Evolutionary conservation across 2,797 vertebrate genomes (phyloP).

Genomic region (Ispidina picta): DNA sequence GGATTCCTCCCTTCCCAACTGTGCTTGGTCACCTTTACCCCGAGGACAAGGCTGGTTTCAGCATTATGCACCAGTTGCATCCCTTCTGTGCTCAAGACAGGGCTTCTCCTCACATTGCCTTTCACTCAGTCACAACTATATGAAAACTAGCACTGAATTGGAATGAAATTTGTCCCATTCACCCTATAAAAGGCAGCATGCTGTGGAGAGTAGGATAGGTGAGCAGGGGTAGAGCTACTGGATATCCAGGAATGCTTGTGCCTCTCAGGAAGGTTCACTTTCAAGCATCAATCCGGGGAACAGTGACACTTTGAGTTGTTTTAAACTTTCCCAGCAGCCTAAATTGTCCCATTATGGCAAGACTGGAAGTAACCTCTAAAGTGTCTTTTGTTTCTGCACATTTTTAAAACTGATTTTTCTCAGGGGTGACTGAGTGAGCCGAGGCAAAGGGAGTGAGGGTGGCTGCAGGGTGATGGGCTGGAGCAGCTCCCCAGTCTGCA

Average conservation of each 20-base stretch:
- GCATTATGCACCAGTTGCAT: not conserved
- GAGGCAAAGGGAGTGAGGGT: slow-evolving; percentile 24
- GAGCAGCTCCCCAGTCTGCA: slow-evolving; percentile 26
- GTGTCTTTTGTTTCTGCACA: slow-evolving; percentile 72
- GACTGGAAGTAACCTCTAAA: slow-evolving; percentile 42
- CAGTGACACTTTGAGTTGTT: not conserved
- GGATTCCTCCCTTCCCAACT: not conserved
- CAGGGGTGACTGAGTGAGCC: slow-evolving; percentile 63
- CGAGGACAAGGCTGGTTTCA: not conserved
- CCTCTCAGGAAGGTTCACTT: slow-evolving; percentile 38
- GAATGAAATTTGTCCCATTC: not conserved
- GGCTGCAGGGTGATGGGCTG: not conserved
- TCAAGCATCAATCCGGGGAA: slow-evolving; percentile 33
- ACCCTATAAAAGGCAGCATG: not conserved
- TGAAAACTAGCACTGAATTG: not conserved
- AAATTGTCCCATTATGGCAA: slow-evolving; percentile 34
- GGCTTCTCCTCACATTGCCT: slow-evolving; percentile 57
- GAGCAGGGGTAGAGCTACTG: not conserved
- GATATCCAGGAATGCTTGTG: not conserved
- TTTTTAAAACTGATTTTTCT: slow-evolving; percentile 63
- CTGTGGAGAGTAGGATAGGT: not conserved
- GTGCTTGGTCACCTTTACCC: not conserved
- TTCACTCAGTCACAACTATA: slow-evolving; percentile 42
- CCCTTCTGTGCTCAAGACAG: slow-evolving; percentile 22
- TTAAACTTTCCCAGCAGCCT: slow-evolving; percentile 33